These are phyloP conservation scores for Parauchenoglanis ngamensis DNA, from an alignment of 2,797 vertebrate genomes.

Conservation along the genomic window DNA sequence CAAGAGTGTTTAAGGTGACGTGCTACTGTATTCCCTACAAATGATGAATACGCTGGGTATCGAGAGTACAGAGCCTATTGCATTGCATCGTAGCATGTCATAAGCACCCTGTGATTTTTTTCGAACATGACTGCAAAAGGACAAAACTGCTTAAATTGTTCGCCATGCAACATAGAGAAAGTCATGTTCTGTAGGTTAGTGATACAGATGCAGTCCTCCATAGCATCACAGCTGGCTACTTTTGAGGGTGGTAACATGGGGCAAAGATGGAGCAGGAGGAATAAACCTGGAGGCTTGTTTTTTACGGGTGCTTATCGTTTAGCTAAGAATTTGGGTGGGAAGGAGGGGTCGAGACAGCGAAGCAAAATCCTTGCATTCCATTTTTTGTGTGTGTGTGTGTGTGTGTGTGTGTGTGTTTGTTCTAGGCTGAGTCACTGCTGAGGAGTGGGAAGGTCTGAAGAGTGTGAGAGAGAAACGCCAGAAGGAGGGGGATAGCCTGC, in stretches of 20 bases:
- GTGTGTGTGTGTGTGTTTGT: conserved; percentile 59
- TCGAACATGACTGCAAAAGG: no score
- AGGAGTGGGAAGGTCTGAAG: conserved; percentile 86
- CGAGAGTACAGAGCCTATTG: not conserved
- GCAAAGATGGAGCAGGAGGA: conserved; percentile 2
- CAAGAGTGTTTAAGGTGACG: not conserved
- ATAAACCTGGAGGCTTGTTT: conserved; percentile 49
- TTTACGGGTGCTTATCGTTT: conserved; percentile 75
- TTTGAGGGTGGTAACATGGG: not conserved
- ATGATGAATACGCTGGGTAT: not conserved
- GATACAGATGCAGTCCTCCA: not conserved
- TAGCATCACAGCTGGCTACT: not conserved
- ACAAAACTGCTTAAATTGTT: no score
- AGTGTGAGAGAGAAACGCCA: conserved; percentile 74
- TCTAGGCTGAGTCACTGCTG: conserved; percentile 93
- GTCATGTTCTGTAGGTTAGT: not conserved
- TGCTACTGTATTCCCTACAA: not conserved
- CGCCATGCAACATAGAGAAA: not conserved
- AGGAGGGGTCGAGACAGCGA: conserved; percentile 42
- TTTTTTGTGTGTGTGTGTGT: conserved; percentile 66
- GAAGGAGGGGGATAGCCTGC: conserved; percentile 54
- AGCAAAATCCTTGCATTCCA: conserved; percentile 69
- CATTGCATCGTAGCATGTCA: not conserved
- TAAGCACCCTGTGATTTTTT: not conserved
- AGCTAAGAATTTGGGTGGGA: conserved; percentile 65